Evolutionary conservation across 1,140 invertebrate genomes (phyloP), one percentile per base, ranked within the genome.

Genomic region (Mycetomoellerius zeteki): DNA sequence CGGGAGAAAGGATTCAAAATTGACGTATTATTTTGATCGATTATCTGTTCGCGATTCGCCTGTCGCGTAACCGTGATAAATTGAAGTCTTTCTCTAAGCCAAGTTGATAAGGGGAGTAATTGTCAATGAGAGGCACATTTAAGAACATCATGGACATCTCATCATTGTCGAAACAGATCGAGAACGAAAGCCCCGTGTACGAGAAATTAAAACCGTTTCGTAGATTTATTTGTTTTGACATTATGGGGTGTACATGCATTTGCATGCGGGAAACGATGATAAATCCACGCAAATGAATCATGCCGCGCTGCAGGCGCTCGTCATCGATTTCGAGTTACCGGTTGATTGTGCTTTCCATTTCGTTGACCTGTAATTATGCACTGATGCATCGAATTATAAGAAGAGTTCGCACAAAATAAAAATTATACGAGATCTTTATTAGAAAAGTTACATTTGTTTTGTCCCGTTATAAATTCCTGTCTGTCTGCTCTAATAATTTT

Each of bases 211-310:
- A 87, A 78, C 60, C 37, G 73, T 87, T n/a, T 71, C n/a, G 8
- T 21, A 19, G 12, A 90, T 89, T 89, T 89, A 89, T 89, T 90
- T 89, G 50, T 64, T 56, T 85, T 80, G 88, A 69, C 89, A 50
- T 80, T 24, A 52, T 47, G 27, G 2, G 12, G 14, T 1, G 24
- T 21, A 77, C 7, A 37, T 67, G 69, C 60, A 54, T 75, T 58
- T 58, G 14, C 67, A 30, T n/a, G 16, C 19, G 43, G 54, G 5
- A 33, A 86, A 12, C 12, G 7, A 3, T 10, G 12, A 3, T n/a
- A 72, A 72, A 73, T 73, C 7, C 37, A 60, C 16, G n/a, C 12
- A 60, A 60, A 62, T 60, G 27, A 75, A 84, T 60, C 54, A 24
- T 50, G 7, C n/a, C 14, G 24, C 21, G n/a, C 64, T 21, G 21